Conservation (phyloP, 2,113 vertebrate genomes). For the Circaetus cinerascens region DNA sequence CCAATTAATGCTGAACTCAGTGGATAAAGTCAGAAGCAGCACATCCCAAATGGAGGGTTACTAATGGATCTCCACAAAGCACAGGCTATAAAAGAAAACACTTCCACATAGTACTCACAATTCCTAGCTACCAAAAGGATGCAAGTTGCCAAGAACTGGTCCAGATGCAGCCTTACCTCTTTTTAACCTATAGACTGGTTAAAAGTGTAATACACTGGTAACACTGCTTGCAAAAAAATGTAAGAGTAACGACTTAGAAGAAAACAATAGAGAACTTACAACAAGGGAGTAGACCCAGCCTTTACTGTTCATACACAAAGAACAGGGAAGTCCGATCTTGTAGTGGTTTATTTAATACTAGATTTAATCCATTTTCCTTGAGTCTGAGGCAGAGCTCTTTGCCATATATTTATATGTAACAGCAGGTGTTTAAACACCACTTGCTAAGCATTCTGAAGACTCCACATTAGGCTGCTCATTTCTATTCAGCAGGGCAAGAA, state of each 20-base stretch:
- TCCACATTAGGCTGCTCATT: background rate
- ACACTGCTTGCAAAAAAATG: background rate
- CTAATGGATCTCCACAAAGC: background rate
- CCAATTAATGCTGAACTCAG: background rate
- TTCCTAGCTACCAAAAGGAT: background rate
- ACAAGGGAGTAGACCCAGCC: background rate
- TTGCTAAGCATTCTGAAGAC: background rate
- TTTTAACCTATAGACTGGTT: background rate
- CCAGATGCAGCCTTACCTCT: background rate
- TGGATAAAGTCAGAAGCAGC: background rate
- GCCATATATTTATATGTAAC: background rate
- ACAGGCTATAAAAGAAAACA: background rate
- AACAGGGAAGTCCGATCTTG: background rate
- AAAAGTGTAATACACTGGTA: background rate
- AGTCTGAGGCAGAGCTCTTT: background rate
- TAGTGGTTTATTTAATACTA: background rate
- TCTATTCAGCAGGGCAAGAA: conserved; percentile 13
- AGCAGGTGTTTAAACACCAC: background rate
- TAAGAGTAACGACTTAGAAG: background rate
- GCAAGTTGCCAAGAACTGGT: background rate
- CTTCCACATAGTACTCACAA: background rate
- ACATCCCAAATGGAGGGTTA: background rate
- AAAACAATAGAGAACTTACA: background rate
- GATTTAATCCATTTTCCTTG: background rate
- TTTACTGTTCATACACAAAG: background rate